phyloP scores from a whole-genome alignment of 2,797 vertebrate genomes.

The Gallinago solitaria region DNA sequence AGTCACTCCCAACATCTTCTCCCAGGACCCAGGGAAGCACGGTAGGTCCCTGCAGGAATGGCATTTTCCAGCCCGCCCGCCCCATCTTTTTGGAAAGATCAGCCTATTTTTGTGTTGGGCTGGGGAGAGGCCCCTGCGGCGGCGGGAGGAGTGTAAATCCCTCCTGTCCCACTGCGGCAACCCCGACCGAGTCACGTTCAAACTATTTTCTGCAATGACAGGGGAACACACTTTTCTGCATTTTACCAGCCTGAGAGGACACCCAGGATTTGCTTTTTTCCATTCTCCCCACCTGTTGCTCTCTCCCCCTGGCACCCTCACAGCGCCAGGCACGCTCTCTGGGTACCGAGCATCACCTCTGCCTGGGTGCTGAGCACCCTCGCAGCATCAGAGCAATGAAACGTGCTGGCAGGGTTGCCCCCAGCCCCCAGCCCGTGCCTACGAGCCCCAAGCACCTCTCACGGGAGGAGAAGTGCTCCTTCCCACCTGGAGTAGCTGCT shows the following conservation, averaged over 20 bases:
- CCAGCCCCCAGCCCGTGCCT: fast-evolving
- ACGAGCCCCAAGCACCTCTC: fast-evolving
- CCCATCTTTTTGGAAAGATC: constrained; percentile 17
- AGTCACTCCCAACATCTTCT: neutral
- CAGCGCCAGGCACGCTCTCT: neutral
- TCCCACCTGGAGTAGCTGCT: neutral
- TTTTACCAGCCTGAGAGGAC: neutral
- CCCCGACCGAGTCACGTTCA: constrained; percentile 26
- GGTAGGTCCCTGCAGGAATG: neutral
- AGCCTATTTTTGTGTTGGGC: constrained; percentile 11
- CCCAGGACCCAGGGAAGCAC: neutral
- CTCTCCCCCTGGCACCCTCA: neutral
- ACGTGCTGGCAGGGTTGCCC: neutral
- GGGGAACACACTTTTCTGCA: neutral
- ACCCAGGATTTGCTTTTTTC: neutral
- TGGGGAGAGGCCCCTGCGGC: constrained; percentile 12
- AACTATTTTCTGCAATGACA: constrained; percentile 28
- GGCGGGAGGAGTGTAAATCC: constrained; percentile 8
- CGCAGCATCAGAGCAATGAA: fast-evolving
- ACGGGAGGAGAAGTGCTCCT: neutral
- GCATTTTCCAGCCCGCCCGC: neutral
- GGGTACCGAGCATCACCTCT: too few relatives aligned
- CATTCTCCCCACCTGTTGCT: neutral
- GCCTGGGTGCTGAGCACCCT: neutral
- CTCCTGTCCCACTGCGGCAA: constrained; percentile 41